Evolutionary conservation across 2,888 invertebrate species (phyloP), one percentile per base, ranked within the genome.

Genomic region (Eupeodes latifasciatus): DNA sequence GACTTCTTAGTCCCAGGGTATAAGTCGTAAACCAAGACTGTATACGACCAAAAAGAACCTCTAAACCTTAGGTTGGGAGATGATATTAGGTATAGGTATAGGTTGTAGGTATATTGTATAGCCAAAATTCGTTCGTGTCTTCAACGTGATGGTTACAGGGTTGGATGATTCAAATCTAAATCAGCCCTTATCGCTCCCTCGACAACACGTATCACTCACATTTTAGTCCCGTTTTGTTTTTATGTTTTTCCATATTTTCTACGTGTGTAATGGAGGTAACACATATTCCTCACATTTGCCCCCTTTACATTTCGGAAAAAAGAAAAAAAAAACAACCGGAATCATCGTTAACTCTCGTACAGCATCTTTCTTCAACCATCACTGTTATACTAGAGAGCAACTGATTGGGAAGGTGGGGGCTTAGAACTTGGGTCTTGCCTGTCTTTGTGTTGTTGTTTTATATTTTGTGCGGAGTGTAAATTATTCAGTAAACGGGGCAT

Each of bases 171-270:
- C 88, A 90, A 90, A 90, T 90, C 90, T 90, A 91, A 91, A 91
- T 91, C 91, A 90, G 91, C 91, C 89, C 90, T 90, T 91, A 90
- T 91, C 90, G 90, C 89, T 89, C 89, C 90, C 90, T 88, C 89
- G 90, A 89, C 90, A 90, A 89, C 89, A 90, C 89, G 90, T 90
- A 90, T 90, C 91, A 90, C 90, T 91, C 91, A 90, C 91, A 91
- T 90, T 90, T 90, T 83, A 81, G 81, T 79, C 87, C 79, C 83
- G 84, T 87, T 86, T 83, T 89, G 80, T 89, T 89, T 89, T 90
- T 90, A 90, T 89, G 90, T 81, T 89, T 89, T 82, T 90, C 81
- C 85, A 83, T 78, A 86, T 87, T 84, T 88, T 87, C 87, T 69
- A 88, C 88, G 88, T 88, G 88, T 85, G 78, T 71, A 55, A 71